Conservation (phyloP, 2,797 vertebrate species). For the Falco cherrug region DNA sequence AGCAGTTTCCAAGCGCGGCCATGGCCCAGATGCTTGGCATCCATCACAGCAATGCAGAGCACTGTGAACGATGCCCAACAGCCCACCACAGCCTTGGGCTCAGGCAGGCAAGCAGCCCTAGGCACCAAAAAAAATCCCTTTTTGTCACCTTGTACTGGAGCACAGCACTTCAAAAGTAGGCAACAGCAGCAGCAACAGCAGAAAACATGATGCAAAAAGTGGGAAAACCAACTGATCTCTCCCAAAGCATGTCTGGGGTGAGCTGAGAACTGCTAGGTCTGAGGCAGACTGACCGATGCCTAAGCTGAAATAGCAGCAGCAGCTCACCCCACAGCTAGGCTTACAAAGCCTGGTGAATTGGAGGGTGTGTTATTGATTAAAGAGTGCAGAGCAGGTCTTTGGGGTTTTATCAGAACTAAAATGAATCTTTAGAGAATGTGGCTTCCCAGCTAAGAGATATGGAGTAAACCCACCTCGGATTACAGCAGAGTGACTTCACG, state of each 20-base stretch:
- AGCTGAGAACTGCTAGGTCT: not conserved
- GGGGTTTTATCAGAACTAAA: not conserved
- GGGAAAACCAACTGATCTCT: not conserved
- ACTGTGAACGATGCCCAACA: not conserved
- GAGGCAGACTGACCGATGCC: not conserved
- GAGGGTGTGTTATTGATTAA: not conserved
- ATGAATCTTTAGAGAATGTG: not conserved
- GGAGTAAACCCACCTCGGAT: not conserved
- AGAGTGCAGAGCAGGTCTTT: not conserved
- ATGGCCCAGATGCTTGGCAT: not conserved
- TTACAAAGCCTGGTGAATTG: rapidly evolving
- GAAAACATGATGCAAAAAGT: not conserved
- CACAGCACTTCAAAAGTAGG: not conserved
- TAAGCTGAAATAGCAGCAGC: not conserved
- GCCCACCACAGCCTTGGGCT: not conserved
- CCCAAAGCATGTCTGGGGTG: not conserved
- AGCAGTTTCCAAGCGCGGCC: not conserved
- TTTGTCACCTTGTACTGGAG: not conserved
- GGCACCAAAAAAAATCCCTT: not conserved
- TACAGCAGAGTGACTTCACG: not conserved
- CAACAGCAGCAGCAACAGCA: not conserved
- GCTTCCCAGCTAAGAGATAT: not conserved
- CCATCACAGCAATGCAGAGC: not conserved
- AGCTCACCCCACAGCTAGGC: not conserved
- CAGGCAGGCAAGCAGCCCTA: not conserved